phyloP scores from a whole-genome alignment of 2,113 vertebrate species.

The Grammomys dolichurus region DNA sequence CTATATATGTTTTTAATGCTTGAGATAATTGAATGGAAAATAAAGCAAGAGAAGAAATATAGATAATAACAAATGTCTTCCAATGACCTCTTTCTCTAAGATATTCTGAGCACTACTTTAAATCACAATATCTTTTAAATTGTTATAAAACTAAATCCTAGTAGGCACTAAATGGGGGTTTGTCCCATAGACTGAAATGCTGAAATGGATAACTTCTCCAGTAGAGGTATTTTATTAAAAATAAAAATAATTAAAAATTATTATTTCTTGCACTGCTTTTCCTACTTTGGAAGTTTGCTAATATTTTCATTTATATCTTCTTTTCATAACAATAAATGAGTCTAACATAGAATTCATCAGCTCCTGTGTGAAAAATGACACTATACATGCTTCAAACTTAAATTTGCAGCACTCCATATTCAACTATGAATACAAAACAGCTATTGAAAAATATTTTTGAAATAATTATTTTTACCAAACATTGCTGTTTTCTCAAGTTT shows the following conservation, averaged over 20 bases:
- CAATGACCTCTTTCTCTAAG: slow-evolving; percentile 30
- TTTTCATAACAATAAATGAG: slow-evolving; percentile 1
- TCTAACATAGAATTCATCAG: slow-evolving; percentile 59
- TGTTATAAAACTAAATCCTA: slow-evolving; percentile 57
- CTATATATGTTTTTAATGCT: slow-evolving; percentile 67
- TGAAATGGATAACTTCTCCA: slow-evolving; percentile 51
- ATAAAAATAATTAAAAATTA: slow-evolving; percentile 36
- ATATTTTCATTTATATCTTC: slow-evolving; percentile 69
- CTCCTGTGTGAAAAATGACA: slow-evolving; percentile 30
- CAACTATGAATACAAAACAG: background rate
- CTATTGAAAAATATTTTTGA: background rate
- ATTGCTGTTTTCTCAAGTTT: background rate
- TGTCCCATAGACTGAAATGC: background rate
- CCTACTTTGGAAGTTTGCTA: background rate
- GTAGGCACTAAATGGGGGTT: background rate
- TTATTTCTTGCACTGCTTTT: slow-evolving; percentile 7
- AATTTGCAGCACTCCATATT: slow-evolving; percentile 36
- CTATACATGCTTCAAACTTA: background rate
- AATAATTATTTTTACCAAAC: background rate
- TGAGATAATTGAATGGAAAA: slow-evolving; percentile 68
- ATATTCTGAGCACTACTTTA: slow-evolving; percentile 33
- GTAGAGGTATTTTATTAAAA: slow-evolving; percentile 2
- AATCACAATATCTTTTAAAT: slow-evolving; percentile 68
- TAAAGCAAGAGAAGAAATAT: slow-evolving; percentile 67
- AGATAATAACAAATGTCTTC: slow-evolving; percentile 67